A percentile compares a stretch with the other conserved stretches of the same genome.
Conservation (phyloP, 2,113 vertebrate species). For the Carollia perspicillata region DNA sequence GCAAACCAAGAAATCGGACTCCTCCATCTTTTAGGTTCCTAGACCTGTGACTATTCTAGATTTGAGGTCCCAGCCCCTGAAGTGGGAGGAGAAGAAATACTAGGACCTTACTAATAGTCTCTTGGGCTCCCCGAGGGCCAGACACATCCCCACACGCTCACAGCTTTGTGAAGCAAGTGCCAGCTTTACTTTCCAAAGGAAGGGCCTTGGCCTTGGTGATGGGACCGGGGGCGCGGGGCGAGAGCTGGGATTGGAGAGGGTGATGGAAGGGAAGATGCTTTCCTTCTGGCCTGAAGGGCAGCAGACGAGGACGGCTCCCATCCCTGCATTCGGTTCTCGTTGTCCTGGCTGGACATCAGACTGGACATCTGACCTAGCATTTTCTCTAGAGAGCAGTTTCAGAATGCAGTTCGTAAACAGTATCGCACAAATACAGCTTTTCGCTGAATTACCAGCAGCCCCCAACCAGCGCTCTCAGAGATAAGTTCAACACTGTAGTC, state of each 20-base stretch:
- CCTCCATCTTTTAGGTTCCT: background rate
- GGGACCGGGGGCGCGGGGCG: fast-evolving
- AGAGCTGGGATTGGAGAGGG: background rate
- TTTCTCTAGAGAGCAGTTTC: background rate
- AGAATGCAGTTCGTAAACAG: background rate
- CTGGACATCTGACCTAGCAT: fast-evolving
- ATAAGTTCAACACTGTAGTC: background rate
- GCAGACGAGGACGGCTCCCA: fast-evolving
- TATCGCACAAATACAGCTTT: background rate
- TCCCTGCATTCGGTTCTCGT: fast-evolving
- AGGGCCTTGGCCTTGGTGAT: background rate
- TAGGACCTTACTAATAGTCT: background rate
- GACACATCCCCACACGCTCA: fast-evolving
- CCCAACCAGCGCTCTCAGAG: background rate
- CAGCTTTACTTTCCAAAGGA: background rate
- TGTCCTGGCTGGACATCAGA: fast-evolving
- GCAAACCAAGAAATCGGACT: background rate
- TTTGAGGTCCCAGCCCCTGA: background rate
- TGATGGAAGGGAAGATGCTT: too few relatives aligned
- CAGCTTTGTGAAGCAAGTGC: background rate
- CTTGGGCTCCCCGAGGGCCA: background rate
- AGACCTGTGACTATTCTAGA: background rate
- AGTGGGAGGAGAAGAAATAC: fast-evolving
- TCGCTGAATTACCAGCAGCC: background rate
- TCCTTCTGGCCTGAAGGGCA: background rate